Conservation (phyloP, 2,113 vertebrate genomes). For the Tetraodon nigroviridis region DNA sequence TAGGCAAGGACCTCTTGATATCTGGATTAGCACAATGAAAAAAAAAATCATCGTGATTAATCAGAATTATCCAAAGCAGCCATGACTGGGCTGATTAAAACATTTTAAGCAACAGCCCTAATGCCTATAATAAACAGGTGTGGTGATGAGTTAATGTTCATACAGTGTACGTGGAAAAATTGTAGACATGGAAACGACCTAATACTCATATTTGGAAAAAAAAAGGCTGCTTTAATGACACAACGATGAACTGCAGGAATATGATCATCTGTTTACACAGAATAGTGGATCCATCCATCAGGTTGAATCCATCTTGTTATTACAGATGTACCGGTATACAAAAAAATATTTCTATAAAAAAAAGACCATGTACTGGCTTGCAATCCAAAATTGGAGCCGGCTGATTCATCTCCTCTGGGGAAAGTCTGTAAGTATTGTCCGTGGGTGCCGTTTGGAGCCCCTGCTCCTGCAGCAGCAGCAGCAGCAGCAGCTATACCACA, state of each 20-base stretch:
- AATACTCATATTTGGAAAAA: conserved; percentile 4
- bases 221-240: conserved; percentile 56
- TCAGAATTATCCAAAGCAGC: too few species aligned
- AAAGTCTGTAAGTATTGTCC: conserved; percentile 56
- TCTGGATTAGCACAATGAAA: too few species aligned
- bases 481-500: conserved; percentile 79
- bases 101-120: too few species aligned
- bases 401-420: conserved; percentile 34
- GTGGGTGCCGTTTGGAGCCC: conserved; percentile 8
- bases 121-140: too few species aligned
- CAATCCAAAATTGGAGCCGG: conserved; percentile 45
- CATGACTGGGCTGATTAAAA: too few species aligned
- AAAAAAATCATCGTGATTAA: too few species aligned
- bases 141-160: too few species aligned
- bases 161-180: neutral
- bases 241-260: neutral
- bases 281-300: neutral
- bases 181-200: conserved; percentile 9
- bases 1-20: too few species aligned
- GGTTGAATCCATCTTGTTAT: too few species aligned
- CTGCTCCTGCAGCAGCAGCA: conserved; percentile 11
- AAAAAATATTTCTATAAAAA: conserved; percentile 28
- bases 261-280: neutral
- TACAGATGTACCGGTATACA: conserved; percentile 13
- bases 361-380: conserved; percentile 48